These are phyloP conservation scores for Ephestia elutella DNA, from an alignment of 1,140 invertebrate species.

Conservation along the genomic window DNA sequence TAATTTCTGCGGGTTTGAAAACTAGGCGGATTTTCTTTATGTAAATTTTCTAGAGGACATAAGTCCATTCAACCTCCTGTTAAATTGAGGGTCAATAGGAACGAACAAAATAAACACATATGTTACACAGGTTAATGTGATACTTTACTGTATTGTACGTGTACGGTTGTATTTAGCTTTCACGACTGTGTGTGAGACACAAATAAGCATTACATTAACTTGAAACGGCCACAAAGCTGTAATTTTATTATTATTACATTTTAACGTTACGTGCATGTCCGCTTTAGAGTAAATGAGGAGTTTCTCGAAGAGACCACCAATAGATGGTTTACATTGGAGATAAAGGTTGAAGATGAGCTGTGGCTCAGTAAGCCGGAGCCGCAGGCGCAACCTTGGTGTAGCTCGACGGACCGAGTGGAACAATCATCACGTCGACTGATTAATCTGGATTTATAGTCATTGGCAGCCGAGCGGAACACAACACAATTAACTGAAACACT, in stretches of 20 bases:
- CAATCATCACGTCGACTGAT: constrained; percentile 34
- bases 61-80: no score
- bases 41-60: no score
- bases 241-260: neutral
- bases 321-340: neutral
- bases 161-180: neutral
- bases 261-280: no score
- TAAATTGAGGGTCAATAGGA: no score
- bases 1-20: no score
- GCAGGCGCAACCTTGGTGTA: constrained; percentile 23
- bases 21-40: no score
- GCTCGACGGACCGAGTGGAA: constrained; percentile 16
- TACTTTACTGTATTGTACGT: no score
- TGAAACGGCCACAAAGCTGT: neutral
- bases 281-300: no score
- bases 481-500: constrained; percentile 45
- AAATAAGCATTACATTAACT: neutral
- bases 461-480: constrained; percentile 38
- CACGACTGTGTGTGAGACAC: neutral
- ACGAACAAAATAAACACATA: no score
- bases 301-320: no score
- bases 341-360: constrained; percentile 20
- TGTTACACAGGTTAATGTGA: no score
- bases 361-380: neutral
- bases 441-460: constrained; percentile 49